Evolutionary conservation across 2,888 invertebrate genomes (phyloP).

Genomic region (Spilosoma lubricipeda): DNA sequence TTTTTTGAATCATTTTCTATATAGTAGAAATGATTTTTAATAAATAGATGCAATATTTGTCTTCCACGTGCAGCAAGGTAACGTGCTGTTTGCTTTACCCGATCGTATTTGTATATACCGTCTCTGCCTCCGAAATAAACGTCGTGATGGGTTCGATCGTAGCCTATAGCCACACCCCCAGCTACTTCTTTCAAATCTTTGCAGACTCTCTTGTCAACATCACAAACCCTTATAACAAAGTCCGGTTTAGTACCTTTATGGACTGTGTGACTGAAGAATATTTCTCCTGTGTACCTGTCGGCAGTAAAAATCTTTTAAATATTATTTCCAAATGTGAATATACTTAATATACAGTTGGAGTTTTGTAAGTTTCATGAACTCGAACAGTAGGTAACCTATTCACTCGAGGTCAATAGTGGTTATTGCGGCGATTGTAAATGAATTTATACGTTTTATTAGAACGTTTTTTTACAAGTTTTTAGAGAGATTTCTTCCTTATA

Average conservation of each 20-base stretch:
- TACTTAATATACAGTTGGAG: too few species aligned
- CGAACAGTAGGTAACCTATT: too few species aligned
- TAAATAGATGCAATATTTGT: neutral
- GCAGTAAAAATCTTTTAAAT: neutral
- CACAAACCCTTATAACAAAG: constrained; percentile 3
- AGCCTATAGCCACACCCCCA: neutral
- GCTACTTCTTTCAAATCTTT: constrained; percentile 2
- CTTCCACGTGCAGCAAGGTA: neutral
- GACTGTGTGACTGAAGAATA: constrained; percentile 8
- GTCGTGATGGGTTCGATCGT: neutral
- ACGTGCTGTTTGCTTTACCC: neutral
- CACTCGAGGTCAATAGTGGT: too few species aligned
- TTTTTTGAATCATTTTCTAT: neutral
- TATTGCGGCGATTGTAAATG: too few species aligned
- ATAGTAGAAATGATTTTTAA: neutral
- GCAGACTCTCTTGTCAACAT: constrained; percentile 4
- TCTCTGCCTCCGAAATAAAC: constrained; percentile 8
- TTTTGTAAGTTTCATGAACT: too few species aligned
- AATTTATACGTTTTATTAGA: too few species aligned
- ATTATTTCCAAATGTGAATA: too few species aligned
- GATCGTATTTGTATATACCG: constrained; percentile 12
- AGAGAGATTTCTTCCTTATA: too few species aligned
- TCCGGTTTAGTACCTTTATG: neutral
- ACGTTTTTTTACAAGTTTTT: too few species aligned
- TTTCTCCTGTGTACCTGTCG: constrained; percentile 4